Percentiles rank a stretch among this genome's conserved stretches.
phyloP scores from a whole-genome alignment of 1,140 invertebrate genomes.

The Drosophila punjabiensis region DNA sequence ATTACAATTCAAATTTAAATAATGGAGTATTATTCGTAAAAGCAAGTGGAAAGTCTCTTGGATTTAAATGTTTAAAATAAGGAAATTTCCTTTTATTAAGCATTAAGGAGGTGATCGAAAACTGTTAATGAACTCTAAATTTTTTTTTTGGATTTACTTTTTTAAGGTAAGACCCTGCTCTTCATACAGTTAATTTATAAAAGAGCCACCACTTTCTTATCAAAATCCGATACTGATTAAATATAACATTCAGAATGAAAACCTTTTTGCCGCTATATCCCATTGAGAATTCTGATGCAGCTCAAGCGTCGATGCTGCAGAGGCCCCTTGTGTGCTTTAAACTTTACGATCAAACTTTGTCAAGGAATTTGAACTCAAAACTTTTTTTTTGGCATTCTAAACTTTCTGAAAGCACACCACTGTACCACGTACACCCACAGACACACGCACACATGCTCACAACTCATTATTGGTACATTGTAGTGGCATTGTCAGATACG shows the following conservation, averaged over 20 bases:
- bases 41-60: too few species aligned
- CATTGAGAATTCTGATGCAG: not conserved
- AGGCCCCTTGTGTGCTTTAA: not conserved
- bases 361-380: not conserved
- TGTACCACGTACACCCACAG: conserved; percentile 9
- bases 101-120: too few species aligned
- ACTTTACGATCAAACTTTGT: not conserved
- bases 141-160: too few species aligned
- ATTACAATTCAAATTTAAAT: too few species aligned
- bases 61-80: too few species aligned
- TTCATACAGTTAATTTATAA: too few species aligned
- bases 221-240: not conserved
- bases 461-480: conserved; percentile 56
- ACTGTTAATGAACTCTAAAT: too few species aligned
- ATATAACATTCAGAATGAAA: not conserved
- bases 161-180: not conserved
- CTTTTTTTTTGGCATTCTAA: not conserved
- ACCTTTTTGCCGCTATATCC: not conserved
- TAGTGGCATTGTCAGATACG: conserved; percentile 42
- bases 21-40: too few species aligned
- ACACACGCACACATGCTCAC: conserved; percentile 10
- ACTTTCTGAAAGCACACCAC: conserved; percentile 14
- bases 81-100: too few species aligned
- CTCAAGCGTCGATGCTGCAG: too few species aligned
- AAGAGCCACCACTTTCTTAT: not conserved